Evolutionary conservation across 2,888 invertebrate genomes (phyloP), one percentile per base, ranked within the genome.

Genomic region (Chrysodeixis includens): DNA sequence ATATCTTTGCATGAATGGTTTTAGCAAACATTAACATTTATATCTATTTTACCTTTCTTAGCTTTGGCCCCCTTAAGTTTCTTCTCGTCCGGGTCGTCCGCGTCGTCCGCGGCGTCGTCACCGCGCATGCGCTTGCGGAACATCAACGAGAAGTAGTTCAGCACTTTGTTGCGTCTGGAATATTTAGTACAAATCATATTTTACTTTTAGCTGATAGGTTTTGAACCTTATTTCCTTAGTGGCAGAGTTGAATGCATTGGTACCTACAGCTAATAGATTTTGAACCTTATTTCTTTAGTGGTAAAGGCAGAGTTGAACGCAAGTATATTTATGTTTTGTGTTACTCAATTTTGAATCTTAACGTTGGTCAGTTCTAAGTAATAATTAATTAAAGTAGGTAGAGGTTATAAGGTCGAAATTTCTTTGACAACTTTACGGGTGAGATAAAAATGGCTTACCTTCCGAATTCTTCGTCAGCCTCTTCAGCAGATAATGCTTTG

Each of bases 101-200:
- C 95, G 77, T 96, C 96, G 60, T 96, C 97, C 2, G 95, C 95
- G 51, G 96, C 97, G 62, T 97, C 97, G 70, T 96, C 97, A 74
- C 97, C 97, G 82, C 97, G 97, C 89, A 98, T 95, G 64, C 98
- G 96, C 89, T 99, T 99, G 20, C 98, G 96, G 88, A 98, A 96
- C 99, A 99, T 99, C 67, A 99, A 95, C 1, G 98, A 97, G 90
- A 99, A 99, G 90, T 97, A 98, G 93, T 99, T 99, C 95, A 99
- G 96, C 59, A 99, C 98, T 88, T 99, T 99, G 92, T 99, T 99
- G 46, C 99, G 96, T 86, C 99, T 97, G 89, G 4, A 89, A 90
- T 40, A 6, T 40, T 6, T n/a, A n/a, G 12, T 40, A 5, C 14
- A 0, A 14, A 6, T 40, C 6, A n/a, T 12, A n/a, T n/a, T n/a